phyloP scores from a whole-genome alignment of 1,140 invertebrate genomes.

The Chymomyza costata region DNA sequence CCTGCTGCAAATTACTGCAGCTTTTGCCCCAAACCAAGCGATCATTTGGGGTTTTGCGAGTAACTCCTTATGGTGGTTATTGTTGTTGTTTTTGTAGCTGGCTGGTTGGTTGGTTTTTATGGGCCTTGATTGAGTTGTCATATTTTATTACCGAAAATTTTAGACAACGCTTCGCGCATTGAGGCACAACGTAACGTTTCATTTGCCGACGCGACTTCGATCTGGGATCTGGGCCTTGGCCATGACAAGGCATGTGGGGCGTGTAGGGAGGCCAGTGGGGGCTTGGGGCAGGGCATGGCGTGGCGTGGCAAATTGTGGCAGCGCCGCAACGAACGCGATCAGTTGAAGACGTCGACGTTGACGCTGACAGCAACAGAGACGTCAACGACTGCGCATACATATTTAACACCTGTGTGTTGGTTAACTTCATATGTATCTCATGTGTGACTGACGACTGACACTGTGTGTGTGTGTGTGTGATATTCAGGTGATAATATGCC shows the following conservation, averaged over 20 bases:
- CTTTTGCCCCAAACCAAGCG: constrained; percentile 50
- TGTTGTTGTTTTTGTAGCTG: constrained; percentile 11
- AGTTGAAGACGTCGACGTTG: background rate
- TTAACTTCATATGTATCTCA: constrained; percentile 2
- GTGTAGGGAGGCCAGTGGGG: too few relatives aligned
- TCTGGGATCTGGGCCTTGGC: background rate
- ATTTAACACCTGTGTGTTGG: constrained; percentile 52
- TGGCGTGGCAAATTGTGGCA: constrained; percentile 50
- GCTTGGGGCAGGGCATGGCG: too few relatives aligned
- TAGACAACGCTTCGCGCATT: constrained; percentile 52
- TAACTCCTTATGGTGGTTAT: background rate
- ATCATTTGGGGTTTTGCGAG: constrained; percentile 25
- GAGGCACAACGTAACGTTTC: constrained; percentile 45
- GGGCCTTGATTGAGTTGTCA: constrained; percentile 74
- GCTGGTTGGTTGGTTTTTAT: constrained; percentile 54
- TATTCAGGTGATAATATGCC: constrained; percentile 75
- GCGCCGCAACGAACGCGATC: constrained; percentile 9
- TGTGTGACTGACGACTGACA: constrained; percentile 7
- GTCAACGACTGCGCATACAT: constrained; percentile 18
- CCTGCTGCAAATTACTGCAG: constrained; percentile 66
- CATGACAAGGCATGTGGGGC: too few relatives aligned
- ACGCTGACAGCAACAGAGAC: constrained; percentile 6
- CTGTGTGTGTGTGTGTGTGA: constrained; percentile 57
- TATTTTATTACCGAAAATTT: constrained; percentile 75
- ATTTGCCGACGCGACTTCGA: too few relatives aligned